A percentile compares a stretch with the other conserved stretches of the same genome.
phyloP scores from a whole-genome alignment of 2,797 vertebrate species.

The Anguilla obscura region DNA sequence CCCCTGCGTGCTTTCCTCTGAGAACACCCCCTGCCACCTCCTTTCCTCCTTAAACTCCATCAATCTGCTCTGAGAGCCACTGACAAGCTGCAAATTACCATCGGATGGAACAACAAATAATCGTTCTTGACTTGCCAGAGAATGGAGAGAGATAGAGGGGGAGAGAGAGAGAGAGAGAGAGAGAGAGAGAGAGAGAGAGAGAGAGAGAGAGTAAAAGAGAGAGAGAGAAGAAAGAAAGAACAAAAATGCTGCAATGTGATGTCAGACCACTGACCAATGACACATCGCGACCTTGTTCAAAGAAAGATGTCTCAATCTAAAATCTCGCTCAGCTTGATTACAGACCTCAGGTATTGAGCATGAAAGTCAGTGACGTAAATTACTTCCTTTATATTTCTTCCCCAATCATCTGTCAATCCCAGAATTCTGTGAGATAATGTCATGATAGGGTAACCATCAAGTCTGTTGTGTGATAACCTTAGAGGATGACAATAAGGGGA shows the following conservation, averaged over 20 bases:
- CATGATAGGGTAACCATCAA: neutral
- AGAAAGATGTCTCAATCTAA: neutral
- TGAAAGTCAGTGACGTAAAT: neutral
- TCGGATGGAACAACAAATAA: neutral
- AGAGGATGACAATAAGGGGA: neutral
- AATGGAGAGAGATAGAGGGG: neutral
- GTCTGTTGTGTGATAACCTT: neutral
- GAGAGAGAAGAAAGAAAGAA: neutral
- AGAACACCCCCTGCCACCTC: neutral
- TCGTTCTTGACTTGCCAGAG: neutral
- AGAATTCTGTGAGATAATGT: neutral
- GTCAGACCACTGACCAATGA: neutral
- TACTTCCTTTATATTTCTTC: neutral
- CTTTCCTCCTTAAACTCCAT: neutral
- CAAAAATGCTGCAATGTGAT: neutral
- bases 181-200: neutral
- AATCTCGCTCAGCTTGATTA: neutral
- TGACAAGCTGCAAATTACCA: constrained; percentile 13
- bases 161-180: neutral
- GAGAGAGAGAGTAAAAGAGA: neutral
- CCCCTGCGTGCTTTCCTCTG: neutral
- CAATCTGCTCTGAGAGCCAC: neutral
- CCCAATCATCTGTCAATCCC: neutral
- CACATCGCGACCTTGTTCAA: neutral
- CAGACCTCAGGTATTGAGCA: neutral